phyloP scores from a whole-genome alignment of 1,140 invertebrate genomes.

The Leguminivora glycinivorella region DNA sequence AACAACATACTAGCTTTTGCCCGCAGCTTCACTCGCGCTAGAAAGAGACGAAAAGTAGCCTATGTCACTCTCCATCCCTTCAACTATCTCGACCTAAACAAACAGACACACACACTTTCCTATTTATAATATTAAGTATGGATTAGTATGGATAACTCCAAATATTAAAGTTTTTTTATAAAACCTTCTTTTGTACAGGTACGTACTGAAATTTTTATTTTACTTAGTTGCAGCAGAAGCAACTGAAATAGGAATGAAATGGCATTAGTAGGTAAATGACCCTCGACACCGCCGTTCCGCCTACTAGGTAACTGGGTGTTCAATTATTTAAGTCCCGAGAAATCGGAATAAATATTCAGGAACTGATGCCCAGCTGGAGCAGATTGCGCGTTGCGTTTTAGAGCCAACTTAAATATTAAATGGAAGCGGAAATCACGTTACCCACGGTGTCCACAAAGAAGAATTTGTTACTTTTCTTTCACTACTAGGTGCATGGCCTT shows the following conservation, averaged over 20 bases:
- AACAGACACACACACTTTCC: no score
- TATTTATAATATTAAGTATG: no score
- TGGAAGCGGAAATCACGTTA: constrained; percentile 35
- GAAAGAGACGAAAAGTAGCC: no score
- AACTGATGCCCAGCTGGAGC: constrained; percentile 26
- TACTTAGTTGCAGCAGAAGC: not conserved
- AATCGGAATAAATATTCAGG: constrained; percentile 29
- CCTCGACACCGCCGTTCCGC: not conserved
- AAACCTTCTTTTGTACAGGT: no score
- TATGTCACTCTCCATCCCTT: no score
- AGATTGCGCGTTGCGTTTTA: constrained; percentile 39
- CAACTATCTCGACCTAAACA: no score
- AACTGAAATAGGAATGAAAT: not conserved
- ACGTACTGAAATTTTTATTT: no score
- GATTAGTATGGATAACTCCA: no score
- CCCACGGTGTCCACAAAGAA: constrained; percentile 36
- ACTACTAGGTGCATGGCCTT: not conserved
- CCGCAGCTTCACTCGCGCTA: no score
- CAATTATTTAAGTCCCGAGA: constrained; percentile 25
- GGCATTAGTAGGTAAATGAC: no score
- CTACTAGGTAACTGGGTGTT: constrained; percentile 22
- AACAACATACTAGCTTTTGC: no score
- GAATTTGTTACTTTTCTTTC: not conserved
- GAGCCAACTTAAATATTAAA: constrained; percentile 45
- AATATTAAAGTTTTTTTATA: no score